These are phyloP conservation scores for Saccopteryx leptura DNA, from an alignment of 2,113 vertebrate species.

Conservation along the genomic window DNA sequence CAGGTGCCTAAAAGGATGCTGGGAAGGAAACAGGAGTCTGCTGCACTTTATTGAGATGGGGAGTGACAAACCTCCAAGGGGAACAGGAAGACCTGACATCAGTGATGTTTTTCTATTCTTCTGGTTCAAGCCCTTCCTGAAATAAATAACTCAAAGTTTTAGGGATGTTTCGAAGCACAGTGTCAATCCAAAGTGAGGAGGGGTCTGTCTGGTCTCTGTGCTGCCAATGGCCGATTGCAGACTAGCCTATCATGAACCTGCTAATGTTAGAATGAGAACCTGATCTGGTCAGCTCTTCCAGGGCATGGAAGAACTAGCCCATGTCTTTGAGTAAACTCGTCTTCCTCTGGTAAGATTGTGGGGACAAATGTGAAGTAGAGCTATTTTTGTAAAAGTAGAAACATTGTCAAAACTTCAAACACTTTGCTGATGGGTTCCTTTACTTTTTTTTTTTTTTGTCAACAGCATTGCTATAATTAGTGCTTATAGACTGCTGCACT, in stretches of 20 bases:
- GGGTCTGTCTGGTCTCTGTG: not conserved
- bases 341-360: not conserved
- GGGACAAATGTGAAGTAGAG: not conserved
- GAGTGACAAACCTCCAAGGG: not conserved
- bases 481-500: not conserved
- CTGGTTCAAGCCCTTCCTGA: not conserved
- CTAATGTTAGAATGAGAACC: not conserved
- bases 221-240: not conserved
- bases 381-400: not conserved
- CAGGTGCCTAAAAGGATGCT: not conserved
- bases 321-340: not conserved
- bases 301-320: not conserved
- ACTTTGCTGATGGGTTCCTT: not conserved
- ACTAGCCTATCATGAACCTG: not conserved
- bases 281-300: not conserved
- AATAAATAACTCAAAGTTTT: not conserved
- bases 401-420: not conserved
- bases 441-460: conserved; percentile 22
- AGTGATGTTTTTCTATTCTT: not conserved
- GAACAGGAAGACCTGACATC: not conserved
- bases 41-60: not conserved
- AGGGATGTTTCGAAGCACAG: not conserved
- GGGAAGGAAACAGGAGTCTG: not conserved
- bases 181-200: not conserved
- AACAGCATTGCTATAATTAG: not conserved